These are phyloP conservation scores for Pseudobourletiella spinata DNA, from an alignment of 1,140 invertebrate species.

Conservation along the genomic window DNA sequence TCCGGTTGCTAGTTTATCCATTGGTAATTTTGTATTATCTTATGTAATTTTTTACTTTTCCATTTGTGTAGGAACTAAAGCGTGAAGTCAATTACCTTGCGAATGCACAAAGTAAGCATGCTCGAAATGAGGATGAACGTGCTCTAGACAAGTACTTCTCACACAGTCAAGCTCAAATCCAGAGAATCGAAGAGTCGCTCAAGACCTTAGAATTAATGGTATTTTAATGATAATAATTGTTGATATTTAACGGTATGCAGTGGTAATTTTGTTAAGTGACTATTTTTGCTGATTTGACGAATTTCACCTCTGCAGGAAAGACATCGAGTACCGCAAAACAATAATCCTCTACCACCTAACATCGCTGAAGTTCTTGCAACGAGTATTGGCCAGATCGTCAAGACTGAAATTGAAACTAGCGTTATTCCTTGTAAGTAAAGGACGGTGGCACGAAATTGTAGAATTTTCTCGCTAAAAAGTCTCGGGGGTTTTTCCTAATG, in stretches of 20 bases:
- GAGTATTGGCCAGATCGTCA: constrained; percentile 28
- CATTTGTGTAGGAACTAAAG: constrained; percentile 25
- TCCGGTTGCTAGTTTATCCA: too few species aligned
- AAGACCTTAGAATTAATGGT: constrained; percentile 9
- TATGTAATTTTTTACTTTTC: background rate
- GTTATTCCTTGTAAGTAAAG: constrained; percentile 24
- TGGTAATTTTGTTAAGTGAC: too few species aligned
- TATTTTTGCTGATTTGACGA: too few species aligned
- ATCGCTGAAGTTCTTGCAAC: constrained; percentile 24
- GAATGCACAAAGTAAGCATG: background rate
- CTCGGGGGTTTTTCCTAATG: too few species aligned
- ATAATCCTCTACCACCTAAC: constrained; percentile 23
- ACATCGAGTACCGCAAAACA: background rate
- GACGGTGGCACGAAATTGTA: too few species aligned
- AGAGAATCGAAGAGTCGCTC: constrained; percentile 14
- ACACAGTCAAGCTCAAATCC: background rate
- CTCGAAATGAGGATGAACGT: constrained; percentile 1
- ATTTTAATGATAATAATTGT: constrained; percentile 1
- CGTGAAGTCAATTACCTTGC: constrained; percentile 25
- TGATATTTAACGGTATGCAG: too few species aligned
- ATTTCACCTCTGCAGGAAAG: constrained; percentile 8
- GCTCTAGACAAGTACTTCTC: constrained; percentile 15
- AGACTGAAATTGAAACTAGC: constrained; percentile 27
- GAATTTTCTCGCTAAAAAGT: too few species aligned
- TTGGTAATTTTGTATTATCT: too few species aligned